Evolutionary conservation across 1,140 invertebrate species (phyloP), one percentile per base, ranked within the genome.

Genomic region (Drosophila nebulosa): DNA sequence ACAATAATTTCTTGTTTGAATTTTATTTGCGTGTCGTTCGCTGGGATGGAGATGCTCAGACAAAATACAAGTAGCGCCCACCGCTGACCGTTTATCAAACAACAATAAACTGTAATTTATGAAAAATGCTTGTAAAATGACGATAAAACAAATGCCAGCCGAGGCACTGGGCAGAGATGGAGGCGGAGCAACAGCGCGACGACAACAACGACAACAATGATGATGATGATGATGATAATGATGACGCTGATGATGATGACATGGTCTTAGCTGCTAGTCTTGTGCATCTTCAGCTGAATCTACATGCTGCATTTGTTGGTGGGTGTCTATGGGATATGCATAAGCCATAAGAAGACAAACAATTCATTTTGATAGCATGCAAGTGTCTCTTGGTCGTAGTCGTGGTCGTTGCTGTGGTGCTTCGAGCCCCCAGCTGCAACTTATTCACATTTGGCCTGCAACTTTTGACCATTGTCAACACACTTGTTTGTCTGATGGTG

Each of bases 61-160:
- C 64, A 86, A 78, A 76, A 88, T 88, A 88, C 83, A 78, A 86
- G 83, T 86, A 86, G 83, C 83, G 83, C 83, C 83, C 83, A 86
- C 83, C 71, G 74, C 64, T 88, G 74, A 60, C 78, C 83, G 83
- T 83, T 86, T 86, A 86, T 86, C 83, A 83, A 86, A 86, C 83
- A 86, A 86, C 83, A 86, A 86, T 86, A 86, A 86, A 86, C 83
- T 83, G 83, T 86, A 86, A 86, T 86, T 86, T 86, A 86, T 86
- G 83, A 86, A 86, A 88, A 86, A 86, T 86, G 83, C 83, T 86
- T 86, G 83, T 86, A 86, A 86, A 86, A 83, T 83, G 83, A 86
- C 83, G 83, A 86, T 86, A 86, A 86, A 86, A 85, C 81, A 85
- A 85, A 78, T 88, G 83, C 83, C 69, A 78, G 73, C 18, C 62